Conservation (phyloP, 2,113 vertebrate species). For the Toxotes jaculatrix region DNA sequence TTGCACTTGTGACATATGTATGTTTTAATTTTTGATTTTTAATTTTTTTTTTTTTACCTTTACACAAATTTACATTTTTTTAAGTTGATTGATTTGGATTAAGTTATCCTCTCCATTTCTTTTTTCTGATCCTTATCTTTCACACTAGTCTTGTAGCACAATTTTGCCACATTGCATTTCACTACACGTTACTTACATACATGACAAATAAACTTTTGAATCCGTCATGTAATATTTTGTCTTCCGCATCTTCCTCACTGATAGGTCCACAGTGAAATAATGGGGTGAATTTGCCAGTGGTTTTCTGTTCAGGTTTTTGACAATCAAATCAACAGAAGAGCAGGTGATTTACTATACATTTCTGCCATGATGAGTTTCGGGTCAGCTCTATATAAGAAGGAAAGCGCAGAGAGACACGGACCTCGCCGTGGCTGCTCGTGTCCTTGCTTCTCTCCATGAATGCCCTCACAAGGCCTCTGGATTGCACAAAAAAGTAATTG, state of each 20-base stretch:
- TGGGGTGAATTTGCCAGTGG: not conserved
- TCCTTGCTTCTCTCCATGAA: slow-evolving; percentile 73
- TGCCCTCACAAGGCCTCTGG: slow-evolving; percentile 74
- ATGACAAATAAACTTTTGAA: slow-evolving; percentile 1
- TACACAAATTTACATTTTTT: not conserved
- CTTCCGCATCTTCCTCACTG: not conserved
- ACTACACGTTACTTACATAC: not conserved
- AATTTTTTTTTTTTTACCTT: not conserved
- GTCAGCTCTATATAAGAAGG: slow-evolving; percentile 49
- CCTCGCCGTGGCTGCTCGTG: slow-evolving; percentile 46
- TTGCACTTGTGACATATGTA: not conserved
- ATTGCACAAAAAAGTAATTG: slow-evolving; percentile 80
- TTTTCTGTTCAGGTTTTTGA: slow-evolving; percentile 19
- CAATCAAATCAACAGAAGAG: slow-evolving; percentile 21
- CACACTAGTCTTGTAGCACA: not conserved
- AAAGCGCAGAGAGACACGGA: slow-evolving; percentile 41
- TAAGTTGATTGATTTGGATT: not conserved
- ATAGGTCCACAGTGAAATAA: not conserved
- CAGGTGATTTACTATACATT: slow-evolving; percentile 49
- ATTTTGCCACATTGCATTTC: not conserved
- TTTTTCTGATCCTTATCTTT: not conserved
- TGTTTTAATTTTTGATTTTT: too few relatives aligned
- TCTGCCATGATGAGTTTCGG: slow-evolving; percentile 33
- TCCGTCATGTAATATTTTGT: not conserved
- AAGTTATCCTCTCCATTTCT: not conserved